phyloP scores from a whole-genome alignment of 2,113 vertebrate species.

The Marmota flaviventris region DNA sequence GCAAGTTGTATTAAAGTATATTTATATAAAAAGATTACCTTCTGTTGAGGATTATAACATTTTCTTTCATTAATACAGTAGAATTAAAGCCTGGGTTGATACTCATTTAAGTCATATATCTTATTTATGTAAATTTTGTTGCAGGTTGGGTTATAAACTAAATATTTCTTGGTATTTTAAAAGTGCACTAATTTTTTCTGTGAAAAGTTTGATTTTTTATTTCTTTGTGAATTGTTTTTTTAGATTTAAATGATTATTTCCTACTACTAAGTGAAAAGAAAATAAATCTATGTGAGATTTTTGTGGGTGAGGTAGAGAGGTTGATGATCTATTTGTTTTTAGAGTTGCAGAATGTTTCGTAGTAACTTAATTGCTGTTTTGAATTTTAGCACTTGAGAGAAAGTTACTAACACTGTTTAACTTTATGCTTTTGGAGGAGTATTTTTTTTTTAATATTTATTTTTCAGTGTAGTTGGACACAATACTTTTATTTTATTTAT shows the following conservation, averaged over 20 bases:
- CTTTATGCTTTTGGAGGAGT: not conserved
- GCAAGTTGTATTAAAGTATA: not conserved
- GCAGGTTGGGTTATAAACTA: conserved; percentile 13
- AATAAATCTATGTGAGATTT: not conserved
- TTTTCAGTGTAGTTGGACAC: too few relatives aligned
- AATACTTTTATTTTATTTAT: too few relatives aligned
- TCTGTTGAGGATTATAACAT: not conserved
- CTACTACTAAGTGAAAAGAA: conserved; percentile 11
- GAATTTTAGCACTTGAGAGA: conserved; percentile 10
- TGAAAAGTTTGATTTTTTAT: conserved; percentile 9
- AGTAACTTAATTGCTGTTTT: not conserved
- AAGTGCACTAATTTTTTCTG: not conserved
- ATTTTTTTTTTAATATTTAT: not conserved
- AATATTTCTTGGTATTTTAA: conserved; percentile 45
- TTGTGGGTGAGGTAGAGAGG: not conserved
- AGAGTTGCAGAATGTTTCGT: conserved; percentile 31
- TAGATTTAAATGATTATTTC: not conserved
- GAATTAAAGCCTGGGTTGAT: conserved; percentile 9
- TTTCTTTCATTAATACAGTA: not conserved
- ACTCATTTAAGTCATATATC: conserved; percentile 16
- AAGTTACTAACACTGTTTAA: not conserved
- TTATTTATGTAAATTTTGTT: conserved; percentile 43
- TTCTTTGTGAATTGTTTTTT: conserved; percentile 38
- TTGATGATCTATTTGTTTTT: not conserved
- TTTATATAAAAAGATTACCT: not conserved